These are phyloP conservation scores for Harpalus rubripes DNA, from an alignment of 2,888 invertebrate species.

Conservation along the genomic window DNA sequence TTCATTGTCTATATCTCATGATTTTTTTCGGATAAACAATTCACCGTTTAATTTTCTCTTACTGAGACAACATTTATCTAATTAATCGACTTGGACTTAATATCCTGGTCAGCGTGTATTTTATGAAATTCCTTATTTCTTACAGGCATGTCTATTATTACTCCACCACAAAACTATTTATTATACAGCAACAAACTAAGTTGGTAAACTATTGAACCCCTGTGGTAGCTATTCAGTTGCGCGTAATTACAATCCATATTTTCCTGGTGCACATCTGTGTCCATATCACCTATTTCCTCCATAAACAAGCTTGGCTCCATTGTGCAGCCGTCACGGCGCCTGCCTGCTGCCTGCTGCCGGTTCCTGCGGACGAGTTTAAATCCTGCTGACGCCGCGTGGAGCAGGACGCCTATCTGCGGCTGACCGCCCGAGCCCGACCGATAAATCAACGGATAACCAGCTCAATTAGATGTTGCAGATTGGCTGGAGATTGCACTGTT, in stretches of 20 bases:
- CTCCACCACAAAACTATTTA: too few relatives aligned
- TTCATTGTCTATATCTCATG: too few relatives aligned
- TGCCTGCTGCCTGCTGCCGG: neutral
- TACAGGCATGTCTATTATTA: too few relatives aligned
- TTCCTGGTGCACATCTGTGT: conserved; percentile 13
- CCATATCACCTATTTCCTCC: conserved; percentile 27
- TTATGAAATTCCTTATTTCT: too few relatives aligned
- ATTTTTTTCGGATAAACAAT: too few relatives aligned
- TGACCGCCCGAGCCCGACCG: conserved; percentile 5
- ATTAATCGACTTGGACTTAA: too few relatives aligned
- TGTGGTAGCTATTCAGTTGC: neutral
- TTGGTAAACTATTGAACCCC: neutral
- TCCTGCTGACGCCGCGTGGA: conserved; percentile 2
- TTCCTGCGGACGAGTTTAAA: conserved; percentile 5
- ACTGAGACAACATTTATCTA: too few relatives aligned
- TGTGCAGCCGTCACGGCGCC: neutral
- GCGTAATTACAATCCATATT: neutral
- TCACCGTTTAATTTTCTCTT: too few relatives aligned
- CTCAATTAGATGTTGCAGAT: neutral
- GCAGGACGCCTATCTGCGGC: conserved; percentile 34
- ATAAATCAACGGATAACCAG: neutral
- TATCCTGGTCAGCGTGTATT: too few relatives aligned
- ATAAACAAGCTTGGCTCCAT: conserved; percentile 11
- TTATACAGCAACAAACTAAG: neutral
- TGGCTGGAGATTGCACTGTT: neutral